phyloP scores from a whole-genome alignment of 2,888 invertebrate species.

The Hyles lineata region DNA sequence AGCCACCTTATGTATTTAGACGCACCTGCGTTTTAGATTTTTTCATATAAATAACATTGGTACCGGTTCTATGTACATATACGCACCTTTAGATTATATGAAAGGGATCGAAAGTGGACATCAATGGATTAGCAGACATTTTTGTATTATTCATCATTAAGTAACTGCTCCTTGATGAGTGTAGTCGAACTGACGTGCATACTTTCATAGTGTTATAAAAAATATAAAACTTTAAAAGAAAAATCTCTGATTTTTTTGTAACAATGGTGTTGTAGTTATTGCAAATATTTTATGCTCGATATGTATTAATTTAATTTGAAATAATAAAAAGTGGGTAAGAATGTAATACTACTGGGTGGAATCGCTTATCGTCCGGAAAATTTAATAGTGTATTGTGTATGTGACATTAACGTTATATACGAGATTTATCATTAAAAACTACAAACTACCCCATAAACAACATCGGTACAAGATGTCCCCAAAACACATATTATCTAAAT shows the following conservation, averaged over 20 bases:
- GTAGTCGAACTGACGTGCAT: neutral
- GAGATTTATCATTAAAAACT: no score
- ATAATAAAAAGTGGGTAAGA: no score
- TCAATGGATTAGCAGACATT: neutral
- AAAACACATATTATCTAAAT: no score
- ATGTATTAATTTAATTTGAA: no score
- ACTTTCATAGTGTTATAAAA: neutral
- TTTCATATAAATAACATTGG: neutral
- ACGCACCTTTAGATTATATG: neutral
- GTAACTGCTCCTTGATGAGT: neutral
- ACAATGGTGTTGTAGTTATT: neutral
- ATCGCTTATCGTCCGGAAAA: no score
- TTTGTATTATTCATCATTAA: constrained; percentile 12
- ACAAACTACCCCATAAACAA: no score
- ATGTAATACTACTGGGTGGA: no score
- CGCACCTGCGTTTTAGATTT: constrained; percentile 23
- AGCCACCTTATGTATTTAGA: constrained; percentile 8
- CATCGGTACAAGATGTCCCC: no score
- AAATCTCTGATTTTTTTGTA: neutral
- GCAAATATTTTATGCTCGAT: no score
- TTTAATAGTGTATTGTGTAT: no score
- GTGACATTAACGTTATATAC: no score
- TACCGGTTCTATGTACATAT: constrained; percentile 1
- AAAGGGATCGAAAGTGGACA: neutral
- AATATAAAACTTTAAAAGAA: neutral